Evolutionary conservation across 2,113 vertebrate genomes (phyloP).

Genomic region (Apus apus): DNA sequence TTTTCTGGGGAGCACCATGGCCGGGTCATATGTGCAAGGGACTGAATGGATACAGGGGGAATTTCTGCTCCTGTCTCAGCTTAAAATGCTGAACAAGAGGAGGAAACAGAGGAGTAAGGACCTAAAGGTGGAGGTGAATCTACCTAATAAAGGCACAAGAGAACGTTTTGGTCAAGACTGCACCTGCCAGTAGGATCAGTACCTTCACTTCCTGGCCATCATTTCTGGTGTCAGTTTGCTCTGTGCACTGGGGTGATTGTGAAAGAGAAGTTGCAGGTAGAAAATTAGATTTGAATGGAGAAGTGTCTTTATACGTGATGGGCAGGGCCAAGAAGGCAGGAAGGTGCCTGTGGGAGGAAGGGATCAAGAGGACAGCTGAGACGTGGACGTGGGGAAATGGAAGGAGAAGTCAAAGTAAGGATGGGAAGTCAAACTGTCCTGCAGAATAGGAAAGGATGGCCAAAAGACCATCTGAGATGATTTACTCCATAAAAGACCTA

Average conservation of each 20-base stretch:
- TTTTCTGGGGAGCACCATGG: neutral
- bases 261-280: neutral
- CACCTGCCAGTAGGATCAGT: neutral
- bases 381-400: accelerated
- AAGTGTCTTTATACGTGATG: neutral
- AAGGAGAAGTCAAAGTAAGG: neutral
- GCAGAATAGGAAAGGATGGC: neutral
- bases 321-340: neutral
- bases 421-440: neutral
- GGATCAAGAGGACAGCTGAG: neutral
- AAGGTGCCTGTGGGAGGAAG: neutral
- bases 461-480: neutral
- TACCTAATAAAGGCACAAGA: neutral
- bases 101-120: neutral
- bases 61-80: neutral
- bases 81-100: neutral
- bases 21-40: accelerated
- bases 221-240: neutral
- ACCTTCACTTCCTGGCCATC: neutral
- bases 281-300: neutral
- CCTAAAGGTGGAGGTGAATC: neutral
- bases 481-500: neutral
- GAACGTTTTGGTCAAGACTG: neutral
- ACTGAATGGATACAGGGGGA: neutral
- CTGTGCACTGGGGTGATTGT: neutral